phyloP scores from a whole-genome alignment of 2,888 invertebrate genomes.

The Agonopterix arenella region DNA sequence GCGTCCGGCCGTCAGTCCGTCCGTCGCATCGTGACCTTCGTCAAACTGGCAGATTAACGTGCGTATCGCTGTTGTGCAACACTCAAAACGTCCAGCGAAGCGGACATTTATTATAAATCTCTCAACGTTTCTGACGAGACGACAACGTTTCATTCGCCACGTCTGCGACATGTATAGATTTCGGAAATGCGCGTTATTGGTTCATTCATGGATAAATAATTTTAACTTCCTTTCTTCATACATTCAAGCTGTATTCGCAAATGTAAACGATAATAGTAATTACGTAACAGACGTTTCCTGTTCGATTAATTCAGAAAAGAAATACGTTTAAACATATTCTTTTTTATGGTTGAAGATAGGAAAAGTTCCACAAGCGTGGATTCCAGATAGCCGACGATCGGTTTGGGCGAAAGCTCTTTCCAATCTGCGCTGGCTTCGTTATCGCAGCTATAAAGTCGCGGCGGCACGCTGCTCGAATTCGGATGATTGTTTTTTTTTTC shows the following conservation, averaged over 20 bases:
- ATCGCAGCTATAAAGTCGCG: conserved; percentile 50
- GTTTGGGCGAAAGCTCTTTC: conserved; percentile 16
- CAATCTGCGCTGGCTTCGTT: conserved; percentile 36
- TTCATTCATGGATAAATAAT: conserved; percentile 9
- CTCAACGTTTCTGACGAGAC: conserved; percentile 3
- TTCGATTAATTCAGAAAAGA: not conserved
- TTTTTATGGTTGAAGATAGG: conserved; percentile 9
- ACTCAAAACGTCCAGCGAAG: conserved; percentile 26
- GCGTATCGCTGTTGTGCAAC: conserved; percentile 61
- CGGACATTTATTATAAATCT: conserved; percentile 31
- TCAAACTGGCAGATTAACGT: conserved; percentile 67
- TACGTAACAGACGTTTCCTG: conserved; percentile 8
- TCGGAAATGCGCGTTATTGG: conserved; percentile 8
- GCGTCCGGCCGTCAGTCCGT: conserved; percentile 39
- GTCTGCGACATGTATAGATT: conserved; percentile 2
- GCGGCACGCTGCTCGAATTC: conserved; percentile 20
- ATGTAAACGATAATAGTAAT: conserved; percentile 3
- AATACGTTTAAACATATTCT: not conserved
- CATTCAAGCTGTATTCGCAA: not conserved
- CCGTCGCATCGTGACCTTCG: conserved; percentile 52
- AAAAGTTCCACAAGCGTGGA: conserved; percentile 13
- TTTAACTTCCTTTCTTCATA: not conserved
- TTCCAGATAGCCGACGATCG: conserved; percentile 23
- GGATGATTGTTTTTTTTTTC: conserved; percentile 42
- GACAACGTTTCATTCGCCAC: conserved; percentile 8